Evolutionary conservation across 2,113 vertebrate genomes (phyloP).

Genomic region (Lasiurus borealis): DNA sequence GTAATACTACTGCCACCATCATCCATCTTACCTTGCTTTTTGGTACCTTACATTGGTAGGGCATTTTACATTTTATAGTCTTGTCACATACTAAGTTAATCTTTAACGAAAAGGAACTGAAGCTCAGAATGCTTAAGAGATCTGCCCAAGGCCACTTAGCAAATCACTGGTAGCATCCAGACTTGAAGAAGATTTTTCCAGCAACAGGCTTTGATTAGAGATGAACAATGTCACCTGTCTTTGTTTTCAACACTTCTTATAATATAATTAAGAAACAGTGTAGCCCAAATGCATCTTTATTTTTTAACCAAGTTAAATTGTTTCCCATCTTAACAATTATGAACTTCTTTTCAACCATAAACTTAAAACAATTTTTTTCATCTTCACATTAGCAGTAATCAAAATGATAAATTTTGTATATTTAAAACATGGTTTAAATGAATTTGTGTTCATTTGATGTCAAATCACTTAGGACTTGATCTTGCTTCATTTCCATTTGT

Average conservation of each 20-base stretch:
- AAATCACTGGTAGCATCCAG: not conserved
- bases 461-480: slow-evolving; percentile 15
- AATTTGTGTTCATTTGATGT: not conserved
- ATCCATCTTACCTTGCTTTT: not conserved
- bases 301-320: slow-evolving; percentile 11
- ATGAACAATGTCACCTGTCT: not conserved
- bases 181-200: not conserved
- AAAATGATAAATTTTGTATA: slow-evolving; percentile 37
- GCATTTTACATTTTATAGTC: not conserved
- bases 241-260: not conserved
- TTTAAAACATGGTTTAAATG: slow-evolving; percentile 26
- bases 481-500: slow-evolving; percentile 40
- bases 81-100: not conserved
- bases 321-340: not conserved
- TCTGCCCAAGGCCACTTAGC: not conserved
- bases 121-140: not conserved
- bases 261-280: slow-evolving; percentile 14
- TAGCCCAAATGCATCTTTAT: not conserved
- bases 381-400: slow-evolving; percentile 5
- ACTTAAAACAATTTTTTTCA: not conserved
- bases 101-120: not conserved
- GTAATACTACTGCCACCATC: not conserved
- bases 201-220: not conserved
- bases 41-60: not conserved
- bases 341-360: not conserved